Base-by-base conservation (phyloP, 2,888 invertebrate genomes). In the Macrosiphum euphorbiae region DNA sequence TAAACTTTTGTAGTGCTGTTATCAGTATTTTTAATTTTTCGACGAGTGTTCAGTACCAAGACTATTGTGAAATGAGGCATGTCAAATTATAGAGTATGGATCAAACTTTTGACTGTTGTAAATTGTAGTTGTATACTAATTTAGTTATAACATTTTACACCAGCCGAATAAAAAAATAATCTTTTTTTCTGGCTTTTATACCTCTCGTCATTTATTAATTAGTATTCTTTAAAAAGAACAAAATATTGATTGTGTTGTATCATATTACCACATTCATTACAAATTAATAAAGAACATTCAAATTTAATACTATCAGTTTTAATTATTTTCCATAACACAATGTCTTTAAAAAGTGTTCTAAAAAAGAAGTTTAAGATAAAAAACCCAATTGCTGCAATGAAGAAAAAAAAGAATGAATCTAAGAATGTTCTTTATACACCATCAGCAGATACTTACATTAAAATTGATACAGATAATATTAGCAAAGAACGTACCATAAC, bases 321-420 rank as follows among this genome's bases (percentile, higher is more conserved):
- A 61, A 11, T 35, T 20, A 35, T 35, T 35, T 35, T 35, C 1
- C 10, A 52, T 35, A 55, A 20, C 3, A 41, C 4, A 47, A 94
- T 94, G 94, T 94, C 94, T 5, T 41, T 90, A 52, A 90, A 90
- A 94, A 41, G 85, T 87, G 85, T 94, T 87, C 67, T 94, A 24
- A 94, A 90, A 87, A 94, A 90, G 3, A 94, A 86, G 24, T 61
- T 94, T 1, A 94, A 94, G 7, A 67, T 90, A 24, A 90, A 94
- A 41, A 94, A 90, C 47, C 35, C 94, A 86, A 90, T 90, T 86
- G 16, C 0, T n/a, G 35, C 94, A 10, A 87, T 87, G 7, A 90
- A 94, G 67, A 86, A 61, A 28, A 94, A 94, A 90, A 94, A 61
- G 4, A n/a, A 90, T 28, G 58, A 90, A 44, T 35, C 24, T 1